A percentile compares a stretch with the other conserved stretches of the same genome.
Evolutionary conservation across 2,797 vertebrate species (phyloP).

Genomic region (Scleropages formosus): DNA sequence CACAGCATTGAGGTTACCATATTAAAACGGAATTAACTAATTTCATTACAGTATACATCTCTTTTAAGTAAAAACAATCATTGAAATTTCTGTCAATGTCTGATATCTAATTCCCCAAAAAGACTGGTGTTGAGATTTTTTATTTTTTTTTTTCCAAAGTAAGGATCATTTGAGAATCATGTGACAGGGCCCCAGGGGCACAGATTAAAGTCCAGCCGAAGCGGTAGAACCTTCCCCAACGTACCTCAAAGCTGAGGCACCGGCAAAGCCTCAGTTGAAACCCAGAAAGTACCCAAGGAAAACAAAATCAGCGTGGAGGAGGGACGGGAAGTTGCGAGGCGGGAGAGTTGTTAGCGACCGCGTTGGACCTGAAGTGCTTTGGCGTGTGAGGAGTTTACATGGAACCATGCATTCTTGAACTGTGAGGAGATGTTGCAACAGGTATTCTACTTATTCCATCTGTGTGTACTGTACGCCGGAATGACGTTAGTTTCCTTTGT

Average conservation of each 20-base stretch:
- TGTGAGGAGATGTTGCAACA: slow-evolving; percentile 38
- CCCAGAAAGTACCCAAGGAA: background rate
- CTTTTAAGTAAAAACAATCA: background rate
- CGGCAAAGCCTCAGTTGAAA: background rate
- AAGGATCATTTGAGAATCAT: slow-evolving; percentile 36
- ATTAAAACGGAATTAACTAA: background rate
- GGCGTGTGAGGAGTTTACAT: slow-evolving; percentile 21
- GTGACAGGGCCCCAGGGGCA: slow-evolving; percentile 33
- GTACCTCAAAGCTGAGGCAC: background rate
- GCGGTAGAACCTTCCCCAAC: background rate
- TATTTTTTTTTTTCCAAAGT: too few species aligned
- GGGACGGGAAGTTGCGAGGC: background rate
- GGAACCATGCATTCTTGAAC: slow-evolving; percentile 17
- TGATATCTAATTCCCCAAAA: too few species aligned
- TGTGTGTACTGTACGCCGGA: background rate
- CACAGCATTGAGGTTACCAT: background rate
- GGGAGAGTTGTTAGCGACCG: background rate
- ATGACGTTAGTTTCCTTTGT: background rate
- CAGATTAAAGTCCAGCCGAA: slow-evolving; percentile 6
- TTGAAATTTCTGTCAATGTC: too few species aligned
- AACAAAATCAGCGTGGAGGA: background rate
- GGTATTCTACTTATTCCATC: slow-evolving; percentile 18
- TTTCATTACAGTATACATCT: background rate
- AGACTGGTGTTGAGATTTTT: too few species aligned
- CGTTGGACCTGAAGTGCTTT: background rate